Evolutionary conservation across 1,140 invertebrate genomes (phyloP), one percentile per base, ranked within the genome.

Genomic region (Ips nitidus): DNA sequence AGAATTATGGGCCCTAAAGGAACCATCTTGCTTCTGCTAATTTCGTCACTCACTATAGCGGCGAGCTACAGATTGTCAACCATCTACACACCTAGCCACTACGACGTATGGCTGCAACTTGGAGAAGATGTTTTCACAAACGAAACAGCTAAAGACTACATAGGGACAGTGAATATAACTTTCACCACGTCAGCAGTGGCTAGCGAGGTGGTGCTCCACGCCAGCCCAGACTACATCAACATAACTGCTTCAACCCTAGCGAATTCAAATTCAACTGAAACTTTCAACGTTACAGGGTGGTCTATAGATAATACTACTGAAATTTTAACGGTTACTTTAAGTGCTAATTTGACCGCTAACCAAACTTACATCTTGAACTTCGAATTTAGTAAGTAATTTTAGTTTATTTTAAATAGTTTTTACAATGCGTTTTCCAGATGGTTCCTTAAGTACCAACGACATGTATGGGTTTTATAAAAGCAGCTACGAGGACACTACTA

Each of bases 381-480:
- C 22, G 41, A 4, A 5, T 69, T 69, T 57, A 47, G 67, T 69
- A 69, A 69, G 67, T 67, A 0, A 37, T n/a, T 57, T 53, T 57
- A 56, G 37, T 6, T 2, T 2, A 1, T 50, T 56, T 56, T 62
- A 8, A 6, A 47, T 2, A 45, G 45, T 50, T 50, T 3, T 50
- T 50, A 8, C 22, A 1, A 50, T 50, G 7, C 22, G 7, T 7
- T 57, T 52, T 43, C 64, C 52, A 50, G 60, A 62, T 52, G 62
- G 60, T 8, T 41, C 50, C 39, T 39, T 70, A 6, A 64, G 68
- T 58, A 72, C 62, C 37, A 52, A 8, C 5, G 59, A 67, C 36
- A 70, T 70, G 68, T 67, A 70, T 39, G 71, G 71, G 4, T 70
- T 73, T 8, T 73, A 73, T 53, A 66, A 67, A 52, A 73, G 68